Conservation (phyloP, 2,797 vertebrate genomes). For the Peromyscus melanophrys region DNA sequence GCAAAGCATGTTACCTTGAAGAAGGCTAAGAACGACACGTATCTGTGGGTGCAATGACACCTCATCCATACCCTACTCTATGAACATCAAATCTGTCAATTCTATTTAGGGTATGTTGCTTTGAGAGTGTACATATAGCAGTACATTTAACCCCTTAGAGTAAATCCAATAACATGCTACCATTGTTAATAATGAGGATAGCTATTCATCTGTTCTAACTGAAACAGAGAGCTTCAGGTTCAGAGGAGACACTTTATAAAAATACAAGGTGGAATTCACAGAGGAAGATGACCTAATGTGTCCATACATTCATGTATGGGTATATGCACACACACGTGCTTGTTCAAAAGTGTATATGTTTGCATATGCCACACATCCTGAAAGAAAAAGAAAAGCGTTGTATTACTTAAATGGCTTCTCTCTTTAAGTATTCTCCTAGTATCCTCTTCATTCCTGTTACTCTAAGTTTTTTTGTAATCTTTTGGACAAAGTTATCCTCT, state of each 20-base stretch:
- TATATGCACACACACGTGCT: too few relatives aligned
- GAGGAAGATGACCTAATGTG: too few relatives aligned
- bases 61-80: neutral
- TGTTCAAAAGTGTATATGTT: neutral
- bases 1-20: neutral
- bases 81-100: neutral
- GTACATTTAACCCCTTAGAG: neutral
- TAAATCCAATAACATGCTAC: neutral
- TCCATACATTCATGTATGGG: neutral
- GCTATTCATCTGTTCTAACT: too few relatives aligned
- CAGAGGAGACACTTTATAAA: neutral
- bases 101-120: neutral
- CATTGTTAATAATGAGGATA: too few relatives aligned
- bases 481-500: neutral
- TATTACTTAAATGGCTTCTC: neutral
- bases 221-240: neutral
- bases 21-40: neutral
- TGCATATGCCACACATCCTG: neutral
- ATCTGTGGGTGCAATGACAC: neutral
- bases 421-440: neutral
- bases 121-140: too few relatives aligned
- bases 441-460: neutral
- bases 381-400: neutral
- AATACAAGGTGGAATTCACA: neutral
- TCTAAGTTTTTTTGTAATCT: neutral